Evolutionary conservation across 2,113 vertebrate genomes (phyloP), one percentile per base, ranked within the genome.

Genomic region (Urocitellus parryii): DNA sequence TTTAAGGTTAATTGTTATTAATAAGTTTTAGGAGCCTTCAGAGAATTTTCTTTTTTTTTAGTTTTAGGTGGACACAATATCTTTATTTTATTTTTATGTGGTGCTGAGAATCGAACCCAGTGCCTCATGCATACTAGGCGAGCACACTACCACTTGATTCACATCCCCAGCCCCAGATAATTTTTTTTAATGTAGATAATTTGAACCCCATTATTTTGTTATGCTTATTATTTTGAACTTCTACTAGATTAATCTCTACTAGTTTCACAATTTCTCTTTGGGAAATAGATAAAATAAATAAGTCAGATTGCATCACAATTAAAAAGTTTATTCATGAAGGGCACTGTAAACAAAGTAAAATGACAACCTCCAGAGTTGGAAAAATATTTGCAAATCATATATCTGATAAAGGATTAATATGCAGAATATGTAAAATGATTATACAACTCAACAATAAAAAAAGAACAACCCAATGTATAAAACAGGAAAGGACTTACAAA

Each of bases 111-210:
- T 45, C 7, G 7, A 45, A 8, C 42, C 42, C 42, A 45, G 42
- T 45, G 42, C 42, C 42, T 45, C 42, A 45, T 1, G 7, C 42
- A 45, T 45, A 6, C 42, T 45, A 45, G 7, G 42, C 7, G 42
- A 45, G 42, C 42, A 45, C 42, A 45, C 7, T 45, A 45, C 42
- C 42, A 45, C 42, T 45, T 45, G 42, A 45, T 6, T 45, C 42
- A 45, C 42, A 45, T 45, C 42, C 7, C 42, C 42, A 45, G 42
- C 42, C 42, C 42, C 42, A 8, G 42, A 45, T 6, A 45, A 61
- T 93, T 90, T n/a, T 68, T 91, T 85, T 85, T 77, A 88, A 20
- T 95, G 20, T 95, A 88, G 83, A 88, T 93, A 79, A 84, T 45
- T 91, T 91, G 61, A 68, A 85, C 5, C 53, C 32, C 37, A 34